Base-by-base conservation (phyloP, 2,797 vertebrate genomes). In the Muraenolepis orangiensis region DNA sequence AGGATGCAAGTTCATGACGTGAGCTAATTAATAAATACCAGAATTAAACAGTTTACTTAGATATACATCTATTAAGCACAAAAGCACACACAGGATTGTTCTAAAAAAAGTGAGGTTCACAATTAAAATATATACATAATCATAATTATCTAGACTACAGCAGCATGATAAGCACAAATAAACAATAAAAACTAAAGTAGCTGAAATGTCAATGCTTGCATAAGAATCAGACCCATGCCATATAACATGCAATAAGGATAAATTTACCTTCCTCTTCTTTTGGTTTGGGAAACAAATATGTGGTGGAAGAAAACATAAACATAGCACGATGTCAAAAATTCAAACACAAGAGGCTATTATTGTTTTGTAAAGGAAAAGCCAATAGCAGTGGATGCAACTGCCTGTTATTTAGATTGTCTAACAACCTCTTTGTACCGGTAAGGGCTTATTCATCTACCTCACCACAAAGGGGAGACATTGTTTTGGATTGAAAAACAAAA, bases 191-290 rank as follows among this genome's bases (percentile, higher is more conserved):
- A n/a, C n/a, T n/a, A n/a, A 67, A 31, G 18, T 67, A 31, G 13
- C 13, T 67, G 6, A 67, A 67, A 64, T 64, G n/a, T 67, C 12
- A 67, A 31, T 2, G 28, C 28, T 16, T 29, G 66, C 13, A 31
- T 16, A 18, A 30, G 61, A 23, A 11, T 29, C 66, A 67, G 40
- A 79, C 51, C 90, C 81, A 79, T 75, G 81, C 90, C 76, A 86
- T 82, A 76, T 89, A 18, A 29, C 2, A 29, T 30, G 57, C 85
- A 77, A 81, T 32, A 23, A 70, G 34, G 76, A 77, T 71, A 16
- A 36, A 77, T 90, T 97, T 96, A 98, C 97, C 96, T 97, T 96
- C 96, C 87, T 95, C 96, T 78, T 97, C 96, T 91, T 96, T 94
- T 90, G 89, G 80, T 87, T 79, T 67, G 79, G 71, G 57, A 84